Base-by-base conservation (phyloP, 2,113 vertebrate species). In the Lota lota region DNA sequence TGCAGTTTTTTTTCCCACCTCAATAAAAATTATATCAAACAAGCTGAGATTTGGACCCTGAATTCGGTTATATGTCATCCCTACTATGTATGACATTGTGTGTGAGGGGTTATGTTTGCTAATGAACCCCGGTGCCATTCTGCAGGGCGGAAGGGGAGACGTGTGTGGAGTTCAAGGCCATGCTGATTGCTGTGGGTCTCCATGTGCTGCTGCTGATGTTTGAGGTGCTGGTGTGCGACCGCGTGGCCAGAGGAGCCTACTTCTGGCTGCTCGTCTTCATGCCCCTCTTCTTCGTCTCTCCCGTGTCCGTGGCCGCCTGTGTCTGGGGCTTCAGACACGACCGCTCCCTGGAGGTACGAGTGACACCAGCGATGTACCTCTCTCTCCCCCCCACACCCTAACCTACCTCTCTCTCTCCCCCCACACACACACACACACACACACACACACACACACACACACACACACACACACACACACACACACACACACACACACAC, bases 321-420 rank as follows among this genome's bases (percentile, higher is more conserved):
- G 96, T 99, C 21, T 99, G 97, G 97, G 97, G 97, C 7, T 99
- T 99, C 84, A 91, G 97, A 64, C 97, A 99, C 5, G 97, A 99
- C 88, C 90, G 97, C 66, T 99, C 97, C 1, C 90, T 99, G 11
- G 97, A 99, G 94, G 97, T 98, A 66, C 90, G 75, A 19, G 47
- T 24, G 51, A 62, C 77, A 87, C 64, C 86, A 83, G 18, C 24
- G 12, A 24, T 53, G 40, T 47, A 12, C 10, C 40, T 47, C 40
- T 40, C 36, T 40, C 36, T 10, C 36, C 11, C 36, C 11, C 36
- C 11, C n/a, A n/a, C 28, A 33, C 4, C 28, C 28, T 47, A 14
- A 11, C 40, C 40, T 10, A 47, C 12, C 40, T 14, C 40, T 47
- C 40, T 40, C 36, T 40, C 36, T 10, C 36, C 11, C 36, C 11